Percentiles rank a stretch among this genome's conserved stretches.
Evolutionary conservation across 2,113 vertebrate species (phyloP).

Genomic region (Hippocampus barbouri): DNA sequence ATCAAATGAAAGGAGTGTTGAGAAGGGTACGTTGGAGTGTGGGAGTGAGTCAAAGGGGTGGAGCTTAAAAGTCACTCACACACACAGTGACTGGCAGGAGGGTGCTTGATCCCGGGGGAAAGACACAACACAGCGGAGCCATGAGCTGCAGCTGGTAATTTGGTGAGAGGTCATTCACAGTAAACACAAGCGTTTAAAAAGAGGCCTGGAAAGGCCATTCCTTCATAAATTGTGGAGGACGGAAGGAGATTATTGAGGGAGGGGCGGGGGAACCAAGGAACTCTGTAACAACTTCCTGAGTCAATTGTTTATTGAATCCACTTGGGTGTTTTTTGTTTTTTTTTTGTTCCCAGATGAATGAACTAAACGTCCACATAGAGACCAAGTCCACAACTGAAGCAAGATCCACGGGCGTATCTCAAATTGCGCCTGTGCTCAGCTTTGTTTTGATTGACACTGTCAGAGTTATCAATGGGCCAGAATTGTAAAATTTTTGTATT

Average conservation of each 20-base stretch:
- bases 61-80: constrained; percentile 16
- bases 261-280: constrained; percentile 24
- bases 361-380: too few species aligned
- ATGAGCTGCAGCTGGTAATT: constrained; percentile 73
- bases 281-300: constrained; percentile 69
- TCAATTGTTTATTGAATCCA: constrained; percentile 43
- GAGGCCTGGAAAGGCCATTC: constrained; percentile 75
- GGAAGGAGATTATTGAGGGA: constrained; percentile 46
- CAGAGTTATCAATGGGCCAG: too few species aligned
- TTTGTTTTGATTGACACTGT: too few species aligned
- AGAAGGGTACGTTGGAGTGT: constrained; percentile 29
- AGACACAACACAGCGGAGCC: constrained; percentile 65
- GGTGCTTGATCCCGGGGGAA: constrained; percentile 49
- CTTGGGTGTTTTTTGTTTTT: not conserved
- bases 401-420: too few species aligned
- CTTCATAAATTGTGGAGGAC: constrained; percentile 57
- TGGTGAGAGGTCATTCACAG: constrained; percentile 71
- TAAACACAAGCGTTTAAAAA: constrained; percentile 72
- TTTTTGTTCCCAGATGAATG: too few species aligned
- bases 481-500: too few species aligned
- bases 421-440: too few species aligned
- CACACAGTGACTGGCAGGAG: not conserved
- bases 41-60: constrained; percentile 19
- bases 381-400: too few species aligned
- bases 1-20: constrained; percentile 40